Base-by-base conservation (phyloP, 2,797 vertebrate species). In the Tolypeutes matacus region DNA sequence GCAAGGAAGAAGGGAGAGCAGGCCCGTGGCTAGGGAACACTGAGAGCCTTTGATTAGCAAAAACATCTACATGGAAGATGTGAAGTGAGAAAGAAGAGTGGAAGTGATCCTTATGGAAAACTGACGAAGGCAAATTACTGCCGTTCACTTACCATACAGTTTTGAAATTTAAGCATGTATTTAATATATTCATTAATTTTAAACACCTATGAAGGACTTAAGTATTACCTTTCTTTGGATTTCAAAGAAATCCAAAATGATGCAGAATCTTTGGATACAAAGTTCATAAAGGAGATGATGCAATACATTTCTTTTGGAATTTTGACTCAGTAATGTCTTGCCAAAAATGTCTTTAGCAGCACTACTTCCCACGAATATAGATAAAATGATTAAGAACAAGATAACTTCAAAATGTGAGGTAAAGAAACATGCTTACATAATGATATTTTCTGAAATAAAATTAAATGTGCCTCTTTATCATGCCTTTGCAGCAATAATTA, bases 381-480 rank as follows among this genome's bases (percentile, higher is more conserved):
- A 93, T 96, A 76, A 97, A 97, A 34, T 80, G 17, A 36, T 72
- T 93, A 88, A 89, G 78, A 6, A 67, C 20, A 92, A 18, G 51
- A 58, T 94, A 96, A 65, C 1, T n/a, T 84, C 81, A 67, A 70
- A 86, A 94, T 85, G 56, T 77, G 15, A 51, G 86, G 94, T 51
- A 76, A 96, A 8, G 23, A 84, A 94, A 83, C 20, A 75, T 73
- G 56, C 62, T 77, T 96, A 95, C 75, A 29, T 94, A 86, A 67
- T 80, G 72, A 60, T 73, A 77, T 11, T 84, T 93, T 46, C 39
- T 70, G 91, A 85, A 97, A 96, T 70, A 83, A 96, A 96, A 73
- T 86, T 91, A 62, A 39, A 91, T 86, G 91, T 91, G 14, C 5
- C 14, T 75, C 96, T 97, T 97, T 96, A 94, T 87, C 96, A 64